phyloP scores from a whole-genome alignment of 1,140 invertebrate genomes.

The Drosophila nannoptera region DNA sequence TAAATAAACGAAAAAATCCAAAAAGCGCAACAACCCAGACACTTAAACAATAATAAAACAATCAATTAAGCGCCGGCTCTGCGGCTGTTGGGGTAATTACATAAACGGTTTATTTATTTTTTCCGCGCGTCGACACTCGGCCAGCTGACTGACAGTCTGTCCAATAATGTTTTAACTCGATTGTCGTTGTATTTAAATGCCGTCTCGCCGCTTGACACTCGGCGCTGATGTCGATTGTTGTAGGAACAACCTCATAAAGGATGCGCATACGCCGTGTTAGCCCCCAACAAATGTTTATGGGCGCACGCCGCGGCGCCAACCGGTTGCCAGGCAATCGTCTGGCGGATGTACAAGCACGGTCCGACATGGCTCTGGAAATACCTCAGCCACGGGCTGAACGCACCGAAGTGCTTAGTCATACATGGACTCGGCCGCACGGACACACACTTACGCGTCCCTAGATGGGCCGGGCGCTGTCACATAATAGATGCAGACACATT shows the following conservation, averaged over 20 bases:
- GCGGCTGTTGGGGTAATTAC: constrained; percentile 46
- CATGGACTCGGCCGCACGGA: background rate
- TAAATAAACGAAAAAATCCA: constrained; percentile 7
- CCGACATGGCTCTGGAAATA: constrained; percentile 46
- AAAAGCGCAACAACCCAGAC: constrained; percentile 35
- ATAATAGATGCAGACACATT: constrained; percentile 37
- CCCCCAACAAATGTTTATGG: background rate
- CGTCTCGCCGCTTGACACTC: constrained; percentile 38
- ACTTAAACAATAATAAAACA: constrained; percentile 65
- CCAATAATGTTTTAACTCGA: constrained; percentile 29
- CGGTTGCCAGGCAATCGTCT: constrained; percentile 35
- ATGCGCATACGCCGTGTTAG: constrained; percentile 56
- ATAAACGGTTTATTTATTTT: constrained; percentile 51
- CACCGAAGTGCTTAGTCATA: background rate
- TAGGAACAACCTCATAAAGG: constrained; percentile 62
- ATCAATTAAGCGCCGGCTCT: constrained; percentile 55
- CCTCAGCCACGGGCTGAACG: constrained; percentile 48
- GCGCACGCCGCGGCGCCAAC: constrained; percentile 25
- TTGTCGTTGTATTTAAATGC: constrained; percentile 50
- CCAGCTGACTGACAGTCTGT: background rate
- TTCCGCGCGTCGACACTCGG: background rate
- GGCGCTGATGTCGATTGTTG: constrained; percentile 51
- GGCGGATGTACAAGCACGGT: constrained; percentile 42
- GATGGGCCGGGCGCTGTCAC: constrained; percentile 17
- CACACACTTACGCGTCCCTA: background rate